phyloP scores from a whole-genome alignment of 64 coral and sea anemone species.

The Hydrozoanthus tunicans region DNA sequence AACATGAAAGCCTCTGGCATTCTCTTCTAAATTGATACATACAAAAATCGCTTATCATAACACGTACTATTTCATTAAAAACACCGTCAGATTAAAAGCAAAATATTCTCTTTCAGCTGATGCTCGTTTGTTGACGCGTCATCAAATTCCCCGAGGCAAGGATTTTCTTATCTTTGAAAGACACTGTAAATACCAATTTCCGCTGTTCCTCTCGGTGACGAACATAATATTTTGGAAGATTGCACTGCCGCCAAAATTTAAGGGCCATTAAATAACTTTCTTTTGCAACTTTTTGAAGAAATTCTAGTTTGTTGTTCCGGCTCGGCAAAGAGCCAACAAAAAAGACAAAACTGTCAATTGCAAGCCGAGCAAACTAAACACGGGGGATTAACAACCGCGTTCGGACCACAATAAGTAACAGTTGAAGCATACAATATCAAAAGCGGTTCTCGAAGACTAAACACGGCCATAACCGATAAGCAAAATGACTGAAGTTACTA shows the following conservation, averaged over 20 bases:
- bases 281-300: not conserved
- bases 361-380: not conserved
- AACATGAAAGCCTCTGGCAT: conserved; percentile 8
- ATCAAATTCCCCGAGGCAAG: not conserved
- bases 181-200: conserved; percentile 36
- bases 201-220: not conserved
- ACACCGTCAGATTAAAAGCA: conserved; percentile 4
- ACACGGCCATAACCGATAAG: not conserved
- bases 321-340: not conserved
- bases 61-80: not conserved
- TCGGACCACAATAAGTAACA: not conserved
- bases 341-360: not conserved
- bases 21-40: no score
- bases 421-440: not conserved
- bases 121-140: not conserved
- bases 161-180: conserved; percentile 35
- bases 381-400: not conserved
- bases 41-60: not conserved
- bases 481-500: not conserved
- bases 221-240: not conserved
- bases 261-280: not conserved
- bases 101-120: not conserved
- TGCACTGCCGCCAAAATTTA: not conserved
- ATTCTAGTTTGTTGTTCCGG: not conserved
- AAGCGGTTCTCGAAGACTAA: not conserved